Evolutionary conservation across 1,140 invertebrate species (phyloP).

Genomic region (Bombus picipes): DNA sequence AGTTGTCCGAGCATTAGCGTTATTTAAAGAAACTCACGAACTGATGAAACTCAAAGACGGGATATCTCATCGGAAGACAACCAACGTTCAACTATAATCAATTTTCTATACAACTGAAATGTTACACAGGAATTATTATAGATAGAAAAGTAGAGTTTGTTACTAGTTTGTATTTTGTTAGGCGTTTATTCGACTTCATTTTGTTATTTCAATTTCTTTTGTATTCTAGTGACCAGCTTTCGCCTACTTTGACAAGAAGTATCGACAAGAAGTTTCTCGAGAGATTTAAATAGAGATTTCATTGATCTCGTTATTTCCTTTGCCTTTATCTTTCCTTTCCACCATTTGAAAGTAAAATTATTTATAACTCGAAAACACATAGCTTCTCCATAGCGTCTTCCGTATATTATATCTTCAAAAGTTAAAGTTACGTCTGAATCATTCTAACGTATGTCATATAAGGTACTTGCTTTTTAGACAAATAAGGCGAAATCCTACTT

Average conservation of each 20-base stretch:
- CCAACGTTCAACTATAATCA: not conserved
- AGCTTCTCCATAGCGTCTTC: too few relatives aligned
- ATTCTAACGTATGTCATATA: not conserved
- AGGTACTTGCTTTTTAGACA: not conserved
- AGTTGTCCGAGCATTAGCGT: not conserved
- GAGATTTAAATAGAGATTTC: not conserved
- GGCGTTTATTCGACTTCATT: not conserved
- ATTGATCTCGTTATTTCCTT: not conserved
- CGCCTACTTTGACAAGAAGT: not conserved
- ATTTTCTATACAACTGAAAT: not conserved
- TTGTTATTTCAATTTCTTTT: not conserved
- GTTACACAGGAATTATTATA: not conserved
- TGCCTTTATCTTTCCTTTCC: not conserved
- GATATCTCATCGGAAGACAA: not conserved
- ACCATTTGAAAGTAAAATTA: not conserved
- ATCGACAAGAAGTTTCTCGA: not conserved
- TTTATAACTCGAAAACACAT: not conserved
- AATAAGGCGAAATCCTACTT: not conserved
- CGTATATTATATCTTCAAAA: not conserved
- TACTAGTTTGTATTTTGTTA: too few relatives aligned
- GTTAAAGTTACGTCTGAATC: not conserved
- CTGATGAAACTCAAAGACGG: not conserved
- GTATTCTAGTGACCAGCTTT: not conserved
- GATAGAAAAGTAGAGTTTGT: not conserved
- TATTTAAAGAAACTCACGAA: not conserved